A percentile compares a stretch with the other conserved stretches of the same genome.
phyloP scores from a whole-genome alignment of 2,113 vertebrate species.

The Actinemys pallida region DNA sequence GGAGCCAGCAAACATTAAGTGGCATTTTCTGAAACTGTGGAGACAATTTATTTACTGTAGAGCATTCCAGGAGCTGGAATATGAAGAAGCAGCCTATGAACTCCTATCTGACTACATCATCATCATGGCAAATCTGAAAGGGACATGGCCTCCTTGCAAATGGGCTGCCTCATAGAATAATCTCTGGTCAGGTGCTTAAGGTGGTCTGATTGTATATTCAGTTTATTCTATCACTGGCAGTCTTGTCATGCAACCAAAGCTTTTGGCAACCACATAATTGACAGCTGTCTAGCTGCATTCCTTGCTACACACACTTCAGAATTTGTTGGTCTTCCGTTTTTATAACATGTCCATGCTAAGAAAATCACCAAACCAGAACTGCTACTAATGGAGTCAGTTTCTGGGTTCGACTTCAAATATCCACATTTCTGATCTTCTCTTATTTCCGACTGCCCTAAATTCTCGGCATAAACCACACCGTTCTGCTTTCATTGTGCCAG shows the following conservation, averaged over 20 bases:
- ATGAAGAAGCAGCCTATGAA: background rate
- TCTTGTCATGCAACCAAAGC: background rate
- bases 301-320: background rate
- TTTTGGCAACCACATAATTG: background rate
- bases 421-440: background rate
- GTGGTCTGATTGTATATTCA: background rate
- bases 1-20: constrained; percentile 55
- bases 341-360: background rate
- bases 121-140: background rate
- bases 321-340: background rate
- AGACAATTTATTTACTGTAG: constrained; percentile 43
- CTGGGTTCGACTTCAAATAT: background rate
- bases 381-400: background rate
- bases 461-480: background rate
- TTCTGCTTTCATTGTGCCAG: background rate
- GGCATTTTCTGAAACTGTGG: constrained; percentile 57
- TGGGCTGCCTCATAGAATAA: background rate
- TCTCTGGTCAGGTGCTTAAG: background rate
- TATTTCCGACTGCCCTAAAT: background rate
- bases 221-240: background rate
- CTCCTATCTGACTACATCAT: background rate
- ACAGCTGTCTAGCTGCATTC: background rate
- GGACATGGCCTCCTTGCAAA: background rate
- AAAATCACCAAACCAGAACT: background rate
- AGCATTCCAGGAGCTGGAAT: constrained; percentile 27